These are phyloP conservation scores for Chymomyza procnemis DNA, from an alignment of 2,888 invertebrate species.

Conservation along the genomic window DNA sequence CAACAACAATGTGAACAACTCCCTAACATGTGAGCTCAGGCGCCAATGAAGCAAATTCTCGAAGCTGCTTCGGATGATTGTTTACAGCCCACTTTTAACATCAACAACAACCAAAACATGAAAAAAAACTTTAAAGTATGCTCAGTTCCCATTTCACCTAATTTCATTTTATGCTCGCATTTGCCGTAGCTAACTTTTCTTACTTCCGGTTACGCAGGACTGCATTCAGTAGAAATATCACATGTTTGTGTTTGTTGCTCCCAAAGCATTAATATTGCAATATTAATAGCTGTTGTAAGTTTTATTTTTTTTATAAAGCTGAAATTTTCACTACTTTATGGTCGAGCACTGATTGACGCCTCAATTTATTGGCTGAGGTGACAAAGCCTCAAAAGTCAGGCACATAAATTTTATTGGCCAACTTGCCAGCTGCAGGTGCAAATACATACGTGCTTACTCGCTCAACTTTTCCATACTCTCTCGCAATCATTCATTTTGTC, in stretches of 20 bases:
- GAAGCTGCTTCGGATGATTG: constrained; percentile 27
- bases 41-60: neutral
- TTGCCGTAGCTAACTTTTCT: neutral
- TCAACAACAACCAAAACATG: constrained; percentile 24
- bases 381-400: constrained; percentile 11
- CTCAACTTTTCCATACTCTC: constrained; percentile 2
- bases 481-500: constrained; percentile 63
- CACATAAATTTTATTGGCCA: constrained; percentile 9
- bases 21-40: neutral
- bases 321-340: neutral
- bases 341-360: neutral
- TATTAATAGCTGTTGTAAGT: neutral
- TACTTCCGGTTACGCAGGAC: neutral
- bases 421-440: neutral
- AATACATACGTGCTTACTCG: neutral
- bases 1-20: constrained; percentile 1
- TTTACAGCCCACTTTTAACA: constrained; percentile 41
- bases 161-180: constrained; percentile 10
- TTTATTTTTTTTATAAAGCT: neutral
- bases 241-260: neutral
- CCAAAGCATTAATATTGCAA: neutral
- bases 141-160: constrained; percentile 14
- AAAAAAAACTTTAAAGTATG: constrained; percentile 14
- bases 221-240: neutral
- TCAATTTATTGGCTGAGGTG: neutral